Percentiles rank a stretch among this genome's conserved stretches.
Evolutionary conservation across 2,888 invertebrate genomes (phyloP).

Genomic region (Conistra vaccinii): DNA sequence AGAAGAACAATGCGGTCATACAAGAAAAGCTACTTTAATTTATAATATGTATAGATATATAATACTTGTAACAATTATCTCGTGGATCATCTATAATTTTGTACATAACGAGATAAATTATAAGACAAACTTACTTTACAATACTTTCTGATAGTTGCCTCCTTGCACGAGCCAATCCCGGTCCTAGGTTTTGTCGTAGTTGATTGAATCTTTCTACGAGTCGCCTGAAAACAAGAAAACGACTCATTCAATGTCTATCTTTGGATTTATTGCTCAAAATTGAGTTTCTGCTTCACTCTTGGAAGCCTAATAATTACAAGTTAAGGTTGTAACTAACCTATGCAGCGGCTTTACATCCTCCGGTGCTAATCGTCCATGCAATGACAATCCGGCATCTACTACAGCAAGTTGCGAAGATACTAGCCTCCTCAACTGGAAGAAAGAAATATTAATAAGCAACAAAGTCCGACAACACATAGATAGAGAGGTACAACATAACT

Average conservation of each 20-base stretch:
- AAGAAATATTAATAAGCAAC: fast-evolving
- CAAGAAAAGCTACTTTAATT: too few relatives aligned
- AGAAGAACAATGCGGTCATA: too few relatives aligned
- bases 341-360: slow-evolving; percentile 97
- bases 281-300: not conserved
- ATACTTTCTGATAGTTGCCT: slow-evolving; percentile 95
- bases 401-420: slow-evolving; percentile 95
- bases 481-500: not conserved
- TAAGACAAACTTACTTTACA: slow-evolving; percentile 91
- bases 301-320: not conserved
- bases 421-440: slow-evolving; percentile 87
- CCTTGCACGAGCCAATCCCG: slow-evolving; percentile 91
- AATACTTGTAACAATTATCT: too few relatives aligned
- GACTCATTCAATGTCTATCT: not conserved
- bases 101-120: not conserved
- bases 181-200: slow-evolving; percentile 94
- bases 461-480: not conserved
- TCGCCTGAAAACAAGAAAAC: slow-evolving; percentile 89
- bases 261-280: not conserved
- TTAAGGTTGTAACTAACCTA: slow-evolving; percentile 75
- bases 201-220: slow-evolving; percentile 96
- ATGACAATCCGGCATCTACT: slow-evolving; percentile 95
- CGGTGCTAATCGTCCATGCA: slow-evolving; percentile 97
- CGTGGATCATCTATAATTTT: not conserved
- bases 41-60: too few relatives aligned